Evolutionary conservation across 2,888 invertebrate species (phyloP).

Genomic region (Drosophila diplacantha): DNA sequence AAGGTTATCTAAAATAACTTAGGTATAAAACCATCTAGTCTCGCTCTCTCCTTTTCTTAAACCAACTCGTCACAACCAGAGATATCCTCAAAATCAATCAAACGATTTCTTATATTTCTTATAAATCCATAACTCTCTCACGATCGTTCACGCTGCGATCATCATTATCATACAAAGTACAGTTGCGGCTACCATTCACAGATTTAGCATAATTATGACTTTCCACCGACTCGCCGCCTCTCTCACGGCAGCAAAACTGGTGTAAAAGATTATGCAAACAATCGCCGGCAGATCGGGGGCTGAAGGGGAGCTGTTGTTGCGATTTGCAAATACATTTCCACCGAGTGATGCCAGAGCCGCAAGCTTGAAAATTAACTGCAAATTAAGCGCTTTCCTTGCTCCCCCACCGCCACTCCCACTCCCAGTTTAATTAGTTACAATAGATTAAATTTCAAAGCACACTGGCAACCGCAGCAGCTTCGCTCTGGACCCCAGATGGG

Average conservation of each 20-base stretch:
- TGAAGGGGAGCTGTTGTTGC: slow-evolving; percentile 11
- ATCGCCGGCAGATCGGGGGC: slow-evolving; percentile 41
- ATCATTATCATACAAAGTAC: slow-evolving; percentile 20
- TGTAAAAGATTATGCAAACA: slow-evolving; percentile 72
- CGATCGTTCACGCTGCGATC: slow-evolving; percentile 1
- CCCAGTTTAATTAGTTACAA: slow-evolving; percentile 69
- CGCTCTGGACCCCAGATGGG: slow-evolving; percentile 14
- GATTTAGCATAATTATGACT: slow-evolving; percentile 36
- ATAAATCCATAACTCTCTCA: slow-evolving; percentile 6
- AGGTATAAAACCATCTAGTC: too few species aligned
- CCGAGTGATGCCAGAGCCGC: slow-evolving; percentile 59
- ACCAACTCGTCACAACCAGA: background rate
- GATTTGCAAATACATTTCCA: slow-evolving; percentile 36
- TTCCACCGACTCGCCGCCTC: slow-evolving; percentile 3
- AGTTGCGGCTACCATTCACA: slow-evolving; percentile 23
- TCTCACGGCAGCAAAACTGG: slow-evolving; percentile 42
- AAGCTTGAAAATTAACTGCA: slow-evolving; percentile 66
- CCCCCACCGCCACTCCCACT: slow-evolving; percentile 5
- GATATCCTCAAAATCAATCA: background rate
- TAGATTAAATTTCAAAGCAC: slow-evolving; percentile 71
- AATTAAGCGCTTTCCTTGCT: slow-evolving; percentile 62
- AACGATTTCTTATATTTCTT: background rate
- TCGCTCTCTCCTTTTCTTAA: too few species aligned
- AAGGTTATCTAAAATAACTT: too few species aligned
- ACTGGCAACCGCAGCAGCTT: slow-evolving; percentile 49